Base-by-base conservation (phyloP, 2,113 vertebrate species). In the Pungitius pungitius region DNA sequence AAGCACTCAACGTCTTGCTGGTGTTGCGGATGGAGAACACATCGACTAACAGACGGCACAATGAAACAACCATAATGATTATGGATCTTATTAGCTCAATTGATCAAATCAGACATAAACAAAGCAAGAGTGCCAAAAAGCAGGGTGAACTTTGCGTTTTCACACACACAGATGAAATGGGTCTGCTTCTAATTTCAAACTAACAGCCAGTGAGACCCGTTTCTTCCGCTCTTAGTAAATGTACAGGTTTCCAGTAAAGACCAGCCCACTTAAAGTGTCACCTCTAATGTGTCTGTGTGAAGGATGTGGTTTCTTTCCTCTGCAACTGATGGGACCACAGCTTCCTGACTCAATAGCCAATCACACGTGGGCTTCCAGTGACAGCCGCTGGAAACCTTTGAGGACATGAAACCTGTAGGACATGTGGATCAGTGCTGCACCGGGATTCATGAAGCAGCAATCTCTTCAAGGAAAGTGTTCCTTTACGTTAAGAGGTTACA, bases 251-350 rank as follows among this genome's bases (percentile, higher is more conserved):
- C 40, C 58, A 42, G 70, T 74, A 55, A 74, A 37, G 22, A 20
- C 12, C 24, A 11, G 30, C 6, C 9, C 33, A 12, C 13, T 51
- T 47, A 18, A 1, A 12, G 8, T 22, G 5, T 57, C 35, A 45
- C 43, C 22, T 62, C 9, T 52, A 35, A 61, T 51, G 4, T 40
- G 20, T 52, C 8, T 70, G 20, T 30, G 18, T 12, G 13, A 12
- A 87, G 77, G 80, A 86, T 82, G 88, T 87, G 84, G 78, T 67
- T 68, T 63, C 67, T 26, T 9, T n/a, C n/a, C 22, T 52, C 65
- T 9, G 1, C 39, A 64, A 69, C 49, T 1, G 17, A 56, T 13
- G n/a, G 1, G 8, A 75, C 84, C 86, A 78, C 82, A 85, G 67
- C 73, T 85, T 90, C 86, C 85, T 87, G 54, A 74, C 30, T 40